phyloP scores from a whole-genome alignment of 2,797 vertebrate genomes.

The Spinus olivaceus region DNA sequence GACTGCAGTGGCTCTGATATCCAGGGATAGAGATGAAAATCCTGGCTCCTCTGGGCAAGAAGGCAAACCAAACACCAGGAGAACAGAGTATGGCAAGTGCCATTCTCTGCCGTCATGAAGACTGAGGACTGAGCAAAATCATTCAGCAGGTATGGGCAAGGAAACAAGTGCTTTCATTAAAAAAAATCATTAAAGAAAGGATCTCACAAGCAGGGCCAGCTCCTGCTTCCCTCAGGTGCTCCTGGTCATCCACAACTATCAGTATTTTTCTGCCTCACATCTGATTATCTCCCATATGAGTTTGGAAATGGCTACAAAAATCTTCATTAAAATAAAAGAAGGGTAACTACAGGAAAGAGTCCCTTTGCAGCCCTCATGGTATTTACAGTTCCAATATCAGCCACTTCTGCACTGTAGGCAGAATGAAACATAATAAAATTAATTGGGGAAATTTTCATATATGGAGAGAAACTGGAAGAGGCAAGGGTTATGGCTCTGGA shows the following conservation, averaged over 20 bases:
- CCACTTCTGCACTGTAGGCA: not conserved
- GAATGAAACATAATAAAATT: not conserved
- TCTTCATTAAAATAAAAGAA: not conserved
- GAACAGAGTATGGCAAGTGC: not conserved
- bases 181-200: not conserved
- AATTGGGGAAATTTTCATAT: not conserved
- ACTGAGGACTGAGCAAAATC: fast-evolving
- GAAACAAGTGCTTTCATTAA: not conserved
- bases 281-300: not conserved
- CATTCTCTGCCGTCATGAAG: not conserved
- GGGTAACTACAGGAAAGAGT: not conserved
- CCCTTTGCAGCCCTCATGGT: not conserved
- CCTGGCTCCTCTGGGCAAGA: not conserved
- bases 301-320: not conserved
- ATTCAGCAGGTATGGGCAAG: not conserved
- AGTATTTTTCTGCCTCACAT: not conserved
- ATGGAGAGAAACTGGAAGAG: not conserved
- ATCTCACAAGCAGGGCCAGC: not conserved
- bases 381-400: not conserved
- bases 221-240: not conserved
- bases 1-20: not conserved
- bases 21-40: not conserved
- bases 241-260: not conserved
- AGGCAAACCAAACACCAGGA: not conserved
- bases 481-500: not conserved